A percentile compares a stretch with the other conserved stretches of the same genome.
Conservation (phyloP, 2,113 vertebrate species). For the Hippocampus barbouri region DNA sequence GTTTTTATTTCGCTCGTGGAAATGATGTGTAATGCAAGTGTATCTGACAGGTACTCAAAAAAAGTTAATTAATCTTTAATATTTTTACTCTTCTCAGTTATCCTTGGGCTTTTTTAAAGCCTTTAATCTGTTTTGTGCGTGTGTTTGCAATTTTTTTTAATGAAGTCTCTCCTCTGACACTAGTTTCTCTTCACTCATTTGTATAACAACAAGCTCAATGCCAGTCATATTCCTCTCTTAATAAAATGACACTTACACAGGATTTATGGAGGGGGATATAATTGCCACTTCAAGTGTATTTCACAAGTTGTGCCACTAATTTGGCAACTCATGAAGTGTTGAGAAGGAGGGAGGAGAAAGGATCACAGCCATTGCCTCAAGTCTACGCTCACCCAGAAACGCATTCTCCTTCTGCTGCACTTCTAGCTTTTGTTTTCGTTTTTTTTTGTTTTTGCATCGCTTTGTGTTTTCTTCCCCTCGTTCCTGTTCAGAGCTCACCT, state of each 20-base stretch:
- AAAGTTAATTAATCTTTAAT: neutral
- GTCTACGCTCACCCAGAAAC: conserved; percentile 47
- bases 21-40: neutral
- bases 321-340: conserved; percentile 57
- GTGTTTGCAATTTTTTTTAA: conserved; percentile 29
- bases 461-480: conserved; percentile 28
- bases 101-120: conserved; percentile 1
- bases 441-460: conserved; percentile 19
- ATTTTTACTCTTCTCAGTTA: conserved; percentile 6
- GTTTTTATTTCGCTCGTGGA: neutral
- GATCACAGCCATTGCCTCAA: conserved; percentile 49
- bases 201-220: conserved; percentile 49
- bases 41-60: neutral
- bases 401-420: conserved; percentile 22
- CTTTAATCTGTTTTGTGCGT: conserved; percentile 15
- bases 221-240: conserved; percentile 53
- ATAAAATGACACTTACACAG: conserved; percentile 46
- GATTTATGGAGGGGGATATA: conserved; percentile 45
- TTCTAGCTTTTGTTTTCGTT: conserved; percentile 8
- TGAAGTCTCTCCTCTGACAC: conserved; percentile 25
- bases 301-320: conserved; percentile 54
- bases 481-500: conserved; percentile 44
- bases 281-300: conserved; percentile 61
- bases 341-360: conserved; percentile 34
- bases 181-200: conserved; percentile 39